Percentiles rank a stretch among this genome's conserved stretches.
Evolutionary conservation across 2,113 vertebrate species (phyloP).

Genomic region (Alligator sinensis): DNA sequence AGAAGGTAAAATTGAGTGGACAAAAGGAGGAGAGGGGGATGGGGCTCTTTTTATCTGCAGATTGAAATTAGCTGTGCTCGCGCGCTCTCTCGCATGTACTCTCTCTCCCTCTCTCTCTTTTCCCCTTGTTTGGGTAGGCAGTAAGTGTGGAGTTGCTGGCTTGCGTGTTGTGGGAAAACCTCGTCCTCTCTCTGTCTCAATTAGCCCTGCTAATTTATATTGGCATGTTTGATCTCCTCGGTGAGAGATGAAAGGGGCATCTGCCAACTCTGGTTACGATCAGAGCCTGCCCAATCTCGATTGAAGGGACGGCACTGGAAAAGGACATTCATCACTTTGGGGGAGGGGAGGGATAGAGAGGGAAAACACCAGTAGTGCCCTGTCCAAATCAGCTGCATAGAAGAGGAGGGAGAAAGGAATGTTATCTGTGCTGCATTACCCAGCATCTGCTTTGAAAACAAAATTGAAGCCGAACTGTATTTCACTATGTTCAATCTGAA

Average conservation of each 20-base stretch:
- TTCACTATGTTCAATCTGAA: background rate
- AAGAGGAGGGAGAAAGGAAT: background rate
- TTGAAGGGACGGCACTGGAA: background rate
- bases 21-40: background rate
- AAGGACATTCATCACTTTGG: background rate
- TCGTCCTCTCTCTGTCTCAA: background rate
- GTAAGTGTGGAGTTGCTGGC: slow-evolving; percentile 72
- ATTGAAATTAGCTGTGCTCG: too few relatives aligned
- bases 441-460: background rate
- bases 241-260: slow-evolving; percentile 55
- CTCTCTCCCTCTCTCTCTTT: background rate
- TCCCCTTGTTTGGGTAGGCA: background rate
- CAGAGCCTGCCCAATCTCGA: background rate
- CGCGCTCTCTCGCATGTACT: background rate
- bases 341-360: background rate
- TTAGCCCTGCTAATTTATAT: slow-evolving; percentile 57
- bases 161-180: slow-evolving; percentile 67
- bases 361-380: background rate
- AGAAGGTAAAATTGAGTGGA: background rate
- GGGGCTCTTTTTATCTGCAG: background rate
- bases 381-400: background rate
- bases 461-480: background rate
- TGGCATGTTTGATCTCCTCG: slow-evolving; percentile 61
- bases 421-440: background rate
- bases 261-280: slow-evolving; percentile 55